These are phyloP conservation scores for Trematomus loennbergii DNA, from an alignment of 2,113 vertebrate species.

Conservation along the genomic window DNA sequence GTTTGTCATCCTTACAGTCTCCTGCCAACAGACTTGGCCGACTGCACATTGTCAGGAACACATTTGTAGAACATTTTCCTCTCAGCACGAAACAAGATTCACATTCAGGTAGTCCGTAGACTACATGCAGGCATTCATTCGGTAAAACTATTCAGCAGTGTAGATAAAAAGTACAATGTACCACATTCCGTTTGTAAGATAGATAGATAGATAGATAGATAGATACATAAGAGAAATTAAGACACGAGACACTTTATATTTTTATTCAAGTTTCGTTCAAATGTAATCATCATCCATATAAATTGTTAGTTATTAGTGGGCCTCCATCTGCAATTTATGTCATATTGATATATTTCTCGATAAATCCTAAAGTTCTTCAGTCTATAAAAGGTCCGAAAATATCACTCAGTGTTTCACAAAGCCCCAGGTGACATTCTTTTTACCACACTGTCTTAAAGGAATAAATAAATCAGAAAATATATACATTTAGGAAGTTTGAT, in stretches of 20 bases:
- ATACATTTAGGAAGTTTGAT: too few relatives aligned
- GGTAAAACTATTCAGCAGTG: background rate
- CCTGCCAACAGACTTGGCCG: conserved; percentile 64
- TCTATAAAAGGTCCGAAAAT: too few relatives aligned
- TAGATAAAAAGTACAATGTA: background rate
- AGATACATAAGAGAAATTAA: too few relatives aligned
- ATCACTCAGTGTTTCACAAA: too few relatives aligned
- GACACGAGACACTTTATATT: background rate
- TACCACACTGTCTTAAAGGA: too few relatives aligned
- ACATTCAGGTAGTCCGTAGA: background rate
- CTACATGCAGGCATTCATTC: background rate
- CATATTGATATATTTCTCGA: too few relatives aligned
- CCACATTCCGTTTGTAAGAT: background rate
- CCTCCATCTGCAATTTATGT: too few relatives aligned
- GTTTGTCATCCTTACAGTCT: conserved; percentile 73
- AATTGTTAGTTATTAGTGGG: background rate
- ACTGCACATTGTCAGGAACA: conserved; percentile 59
- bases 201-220: too few relatives aligned
- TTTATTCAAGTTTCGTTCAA: background rate
- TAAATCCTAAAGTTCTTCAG: too few relatives aligned
- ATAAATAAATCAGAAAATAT: too few relatives aligned
- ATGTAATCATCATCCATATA: conserved; percentile 1
- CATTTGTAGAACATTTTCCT: conserved; percentile 53
- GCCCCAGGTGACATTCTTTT: too few relatives aligned
- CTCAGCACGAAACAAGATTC: conserved; percentile 15